Percentiles rank a stretch among this genome's conserved stretches.
Conservation (phyloP, 2,888 invertebrate species). For the Gasteruption jaculator region DNA sequence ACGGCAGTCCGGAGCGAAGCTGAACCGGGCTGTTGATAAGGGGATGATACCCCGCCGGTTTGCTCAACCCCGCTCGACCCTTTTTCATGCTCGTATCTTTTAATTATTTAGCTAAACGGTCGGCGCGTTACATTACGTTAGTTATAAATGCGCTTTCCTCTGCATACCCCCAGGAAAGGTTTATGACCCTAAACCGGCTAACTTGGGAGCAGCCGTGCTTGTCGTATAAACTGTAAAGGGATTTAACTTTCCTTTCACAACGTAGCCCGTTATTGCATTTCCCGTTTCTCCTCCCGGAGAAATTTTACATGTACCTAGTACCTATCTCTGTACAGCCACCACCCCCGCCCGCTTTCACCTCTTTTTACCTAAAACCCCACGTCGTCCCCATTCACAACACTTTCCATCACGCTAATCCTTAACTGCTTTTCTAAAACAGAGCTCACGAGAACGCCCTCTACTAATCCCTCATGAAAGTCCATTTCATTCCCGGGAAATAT, state of each 20-base stretch:
- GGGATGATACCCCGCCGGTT: too few relatives aligned
- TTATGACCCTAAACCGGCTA: conserved; percentile 46
- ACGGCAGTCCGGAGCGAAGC: too few relatives aligned
- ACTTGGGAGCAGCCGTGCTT: conserved; percentile 40
- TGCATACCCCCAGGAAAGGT: conserved; percentile 36
- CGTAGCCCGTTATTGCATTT: conserved; percentile 33
- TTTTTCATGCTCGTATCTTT: conserved; percentile 42
- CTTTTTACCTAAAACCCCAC: conserved; percentile 15
- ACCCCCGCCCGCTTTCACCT: conserved; percentile 6
- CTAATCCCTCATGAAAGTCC: background rate
- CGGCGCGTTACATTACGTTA: conserved; percentile 37
- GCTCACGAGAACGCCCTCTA: background rate
- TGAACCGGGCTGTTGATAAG: conserved; percentile 23
- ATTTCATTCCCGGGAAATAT: too few relatives aligned
- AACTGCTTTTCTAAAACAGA: background rate
- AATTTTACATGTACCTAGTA: conserved; percentile 29
- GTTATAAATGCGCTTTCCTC: conserved; percentile 42
- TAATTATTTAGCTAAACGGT: conserved; percentile 46
- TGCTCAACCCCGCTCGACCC: too few relatives aligned
- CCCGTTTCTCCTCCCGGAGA: conserved; percentile 32
- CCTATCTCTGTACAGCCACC: conserved; percentile 1
- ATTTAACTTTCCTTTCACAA: conserved; percentile 48
- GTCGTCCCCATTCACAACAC: background rate
- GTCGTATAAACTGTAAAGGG: conserved; percentile 47
- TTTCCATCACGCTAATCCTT: conserved; percentile 19